Evolutionary conservation across 2,113 vertebrate genomes (phyloP).

Genomic region (Lamprologus ornatipinnis): DNA sequence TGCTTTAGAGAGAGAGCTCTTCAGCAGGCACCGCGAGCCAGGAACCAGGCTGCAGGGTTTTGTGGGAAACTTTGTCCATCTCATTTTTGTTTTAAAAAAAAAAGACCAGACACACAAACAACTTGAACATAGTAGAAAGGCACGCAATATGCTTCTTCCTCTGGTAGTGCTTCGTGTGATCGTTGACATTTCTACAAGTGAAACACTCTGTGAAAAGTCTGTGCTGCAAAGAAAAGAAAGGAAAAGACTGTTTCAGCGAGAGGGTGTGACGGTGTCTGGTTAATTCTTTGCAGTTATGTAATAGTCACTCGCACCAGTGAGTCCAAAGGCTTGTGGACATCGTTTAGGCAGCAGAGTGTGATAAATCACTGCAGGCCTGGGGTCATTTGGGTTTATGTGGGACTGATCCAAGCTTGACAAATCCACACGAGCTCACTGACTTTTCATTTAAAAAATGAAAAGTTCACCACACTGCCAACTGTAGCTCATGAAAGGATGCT

Average conservation of each 20-base stretch:
- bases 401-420: slow-evolving; percentile 32
- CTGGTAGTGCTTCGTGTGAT: background rate
- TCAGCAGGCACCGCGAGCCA: background rate
- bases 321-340: slow-evolving; percentile 18
- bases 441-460: slow-evolving; percentile 1
- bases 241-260: background rate
- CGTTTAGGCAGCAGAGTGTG: slow-evolving; percentile 5
- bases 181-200: background rate
- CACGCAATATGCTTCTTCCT: background rate
- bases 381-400: slow-evolving; percentile 50
- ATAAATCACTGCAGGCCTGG: slow-evolving; percentile 34
- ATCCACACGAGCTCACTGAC: slow-evolving; percentile 28
- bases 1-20: background rate
- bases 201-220: background rate
- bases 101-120: background rate
- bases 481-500: background rate
- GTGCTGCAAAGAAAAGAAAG: background rate
- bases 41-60: background rate
- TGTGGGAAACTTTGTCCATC: slow-evolving; percentile 7
- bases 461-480: background rate
- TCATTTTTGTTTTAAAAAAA: background rate
- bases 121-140: background rate
- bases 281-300: slow-evolving; percentile 45
- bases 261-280: slow-evolving; percentile 27
- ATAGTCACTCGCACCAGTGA: slow-evolving; percentile 12